These are phyloP conservation scores for Eulemur albifrons DNA, from an alignment of 2,797 vertebrate genomes.

Conservation along the genomic window DNA sequence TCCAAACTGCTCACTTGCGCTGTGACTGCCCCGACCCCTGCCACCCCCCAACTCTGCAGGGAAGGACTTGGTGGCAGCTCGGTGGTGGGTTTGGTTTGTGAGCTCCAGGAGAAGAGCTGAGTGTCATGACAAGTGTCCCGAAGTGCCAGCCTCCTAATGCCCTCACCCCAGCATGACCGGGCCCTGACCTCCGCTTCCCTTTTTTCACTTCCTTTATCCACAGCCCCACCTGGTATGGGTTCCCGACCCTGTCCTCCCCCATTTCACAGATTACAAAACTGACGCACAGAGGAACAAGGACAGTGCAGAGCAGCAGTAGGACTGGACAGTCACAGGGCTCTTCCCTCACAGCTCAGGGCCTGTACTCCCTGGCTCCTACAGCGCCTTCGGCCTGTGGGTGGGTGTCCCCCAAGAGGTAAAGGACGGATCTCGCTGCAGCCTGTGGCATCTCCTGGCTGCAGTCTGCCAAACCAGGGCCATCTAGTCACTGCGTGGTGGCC, in stretches of 20 bases:
- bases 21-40: background rate
- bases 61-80: background rate
- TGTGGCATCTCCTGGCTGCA: rapidly evolving
- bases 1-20: background rate
- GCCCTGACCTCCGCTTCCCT: background rate
- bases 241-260: background rate
- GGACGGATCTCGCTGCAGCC: background rate
- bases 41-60: background rate
- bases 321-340: background rate
- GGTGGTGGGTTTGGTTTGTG: background rate
- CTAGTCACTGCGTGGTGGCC: rapidly evolving
- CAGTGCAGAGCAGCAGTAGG: background rate
- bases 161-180: background rate
- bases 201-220: background rate
- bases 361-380: no score
- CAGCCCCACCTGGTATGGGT: background rate
- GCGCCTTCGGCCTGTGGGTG: rapidly evolving
- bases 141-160: background rate
- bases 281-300: background rate
- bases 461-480: background rate
- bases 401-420: background rate
- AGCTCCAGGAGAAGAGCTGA: background rate
- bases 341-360: background rate
- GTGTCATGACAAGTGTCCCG: background rate
- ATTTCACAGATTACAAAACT: background rate